These are phyloP conservation scores for Oscheius sp. DNA, from an alignment of 1,140 invertebrate species.

Conservation along the genomic window DNA sequence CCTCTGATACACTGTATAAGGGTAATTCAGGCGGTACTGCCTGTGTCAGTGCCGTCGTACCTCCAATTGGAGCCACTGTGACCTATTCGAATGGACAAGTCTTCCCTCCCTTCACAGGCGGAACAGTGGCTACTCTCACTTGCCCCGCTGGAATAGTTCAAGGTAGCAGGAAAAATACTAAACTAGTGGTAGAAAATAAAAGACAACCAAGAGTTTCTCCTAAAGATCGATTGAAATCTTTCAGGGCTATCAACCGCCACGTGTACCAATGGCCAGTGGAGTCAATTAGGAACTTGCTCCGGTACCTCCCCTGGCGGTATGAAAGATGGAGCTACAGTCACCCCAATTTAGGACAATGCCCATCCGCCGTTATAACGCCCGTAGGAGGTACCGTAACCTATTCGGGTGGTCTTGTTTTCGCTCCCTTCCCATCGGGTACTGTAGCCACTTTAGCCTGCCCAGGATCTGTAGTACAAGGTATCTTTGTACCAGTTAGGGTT, in stretches of 20 bases:
- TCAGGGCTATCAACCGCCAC: neutral
- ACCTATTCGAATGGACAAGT: neutral
- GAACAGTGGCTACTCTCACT: neutral
- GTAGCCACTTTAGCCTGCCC: no score
- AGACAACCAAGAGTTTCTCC: neutral
- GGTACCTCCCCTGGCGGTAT: neutral
- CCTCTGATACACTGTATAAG: no score
- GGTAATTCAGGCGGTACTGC: no score
- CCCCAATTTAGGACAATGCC: no score
- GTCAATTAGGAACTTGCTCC: neutral
- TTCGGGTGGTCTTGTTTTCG: neutral
- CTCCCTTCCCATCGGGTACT: neutral
- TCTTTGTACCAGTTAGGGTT: no score
- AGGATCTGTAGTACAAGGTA: no score
- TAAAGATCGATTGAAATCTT: no score
- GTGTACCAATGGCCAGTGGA: neutral
- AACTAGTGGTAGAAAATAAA: neutral
- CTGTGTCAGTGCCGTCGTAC: no score
- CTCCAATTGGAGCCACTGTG: neutral
- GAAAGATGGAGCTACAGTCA: no score
- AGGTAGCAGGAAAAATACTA: neutral
- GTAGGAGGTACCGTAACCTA: neutral
- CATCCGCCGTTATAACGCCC: neutral
- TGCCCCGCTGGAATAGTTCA: neutral
- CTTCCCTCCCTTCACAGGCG: neutral